Conservation (phyloP, 1,140 invertebrate genomes). For the Drosophila quadrilineata region DNA sequence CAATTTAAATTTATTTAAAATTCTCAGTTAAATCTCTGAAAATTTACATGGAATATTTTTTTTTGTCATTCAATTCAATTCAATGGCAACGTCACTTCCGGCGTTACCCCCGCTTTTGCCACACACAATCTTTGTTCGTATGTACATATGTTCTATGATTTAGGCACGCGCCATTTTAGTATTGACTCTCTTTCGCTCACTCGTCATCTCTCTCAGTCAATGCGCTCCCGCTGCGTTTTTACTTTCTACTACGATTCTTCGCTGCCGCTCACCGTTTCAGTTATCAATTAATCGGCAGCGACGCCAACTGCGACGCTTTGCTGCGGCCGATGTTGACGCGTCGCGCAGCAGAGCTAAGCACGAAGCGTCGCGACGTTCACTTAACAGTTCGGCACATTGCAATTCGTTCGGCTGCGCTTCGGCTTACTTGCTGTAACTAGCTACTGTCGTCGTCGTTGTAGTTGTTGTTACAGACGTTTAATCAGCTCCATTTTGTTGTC, state of each 20-base stretch:
- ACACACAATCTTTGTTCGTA: slow-evolving; percentile 3
- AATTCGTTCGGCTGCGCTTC: slow-evolving; percentile 34
- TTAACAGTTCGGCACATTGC: slow-evolving; percentile 33
- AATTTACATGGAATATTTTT: not conserved
- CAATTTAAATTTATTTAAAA: slow-evolving; percentile 47
- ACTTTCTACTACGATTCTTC: slow-evolving; percentile 16
- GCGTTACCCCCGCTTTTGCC: not conserved
- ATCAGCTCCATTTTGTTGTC: slow-evolving; percentile 47
- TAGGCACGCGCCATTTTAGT: slow-evolving; percentile 28
- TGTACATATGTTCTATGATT: not conserved
- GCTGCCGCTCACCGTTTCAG: slow-evolving; percentile 42
- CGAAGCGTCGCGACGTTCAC: not conserved
- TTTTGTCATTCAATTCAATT: slow-evolving; percentile 19
- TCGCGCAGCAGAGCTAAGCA: slow-evolving; percentile 14
- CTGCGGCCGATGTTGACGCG: too few species aligned
- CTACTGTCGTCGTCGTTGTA: not conserved
- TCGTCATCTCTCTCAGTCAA: not conserved
- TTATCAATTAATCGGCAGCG: slow-evolving; percentile 61
- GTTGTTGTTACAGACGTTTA: slow-evolving; percentile 23
- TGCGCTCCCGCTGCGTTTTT: not conserved
- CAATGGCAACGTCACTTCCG: slow-evolving; percentile 53
- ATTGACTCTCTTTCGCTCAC: not conserved
- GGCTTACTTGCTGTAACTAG: slow-evolving; percentile 9
- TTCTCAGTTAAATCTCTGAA: too few species aligned
- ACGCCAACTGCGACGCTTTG: too few species aligned